These are phyloP conservation scores for Oligia fasciuncula DNA, from an alignment of 2,888 invertebrate species.

Conservation along the genomic window DNA sequence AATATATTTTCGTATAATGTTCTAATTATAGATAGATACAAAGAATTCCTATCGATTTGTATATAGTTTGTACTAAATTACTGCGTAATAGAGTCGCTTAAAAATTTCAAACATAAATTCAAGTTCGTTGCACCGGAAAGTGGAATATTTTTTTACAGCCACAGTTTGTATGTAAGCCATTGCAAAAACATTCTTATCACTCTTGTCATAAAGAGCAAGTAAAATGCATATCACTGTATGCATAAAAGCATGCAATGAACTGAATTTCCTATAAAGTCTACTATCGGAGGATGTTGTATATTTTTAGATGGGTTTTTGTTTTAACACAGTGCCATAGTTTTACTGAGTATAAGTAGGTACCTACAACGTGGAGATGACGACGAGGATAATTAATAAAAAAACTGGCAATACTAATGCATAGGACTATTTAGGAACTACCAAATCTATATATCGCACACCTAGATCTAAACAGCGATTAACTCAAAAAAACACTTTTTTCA, in stretches of 20 bases:
- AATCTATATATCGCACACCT: background rate
- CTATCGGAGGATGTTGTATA: conserved; percentile 71
- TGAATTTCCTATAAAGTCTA: conserved; percentile 71
- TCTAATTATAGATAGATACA: conserved; percentile 35
- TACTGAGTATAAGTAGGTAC: background rate
- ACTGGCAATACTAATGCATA: background rate
- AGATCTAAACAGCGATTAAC: too few species aligned
- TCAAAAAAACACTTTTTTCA: too few species aligned
- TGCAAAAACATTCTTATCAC: conserved; percentile 24
- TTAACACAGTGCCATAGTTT: conserved; percentile 36
- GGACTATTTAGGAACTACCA: background rate
- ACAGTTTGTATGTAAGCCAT: background rate
- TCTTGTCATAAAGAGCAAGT: conserved; percentile 30
- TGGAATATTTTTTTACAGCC: conserved; percentile 62
- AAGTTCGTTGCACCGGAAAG: conserved; percentile 64
- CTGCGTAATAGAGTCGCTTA: conserved; percentile 41
- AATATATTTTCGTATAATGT: conserved; percentile 16
- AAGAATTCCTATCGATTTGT: conserved; percentile 8
- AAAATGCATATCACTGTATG: conserved; percentile 23
- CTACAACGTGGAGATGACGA: background rate
- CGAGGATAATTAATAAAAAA: background rate
- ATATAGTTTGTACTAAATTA: conserved; percentile 17
- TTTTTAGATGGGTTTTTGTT: conserved; percentile 61
- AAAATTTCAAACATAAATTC: conserved; percentile 44
- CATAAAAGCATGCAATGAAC: conserved; percentile 72